A percentile compares a stretch with the other conserved stretches of the same genome.
Evolutionary conservation across 2,888 invertebrate genomes (phyloP).

Genomic region (Archips crataeganus): DNA sequence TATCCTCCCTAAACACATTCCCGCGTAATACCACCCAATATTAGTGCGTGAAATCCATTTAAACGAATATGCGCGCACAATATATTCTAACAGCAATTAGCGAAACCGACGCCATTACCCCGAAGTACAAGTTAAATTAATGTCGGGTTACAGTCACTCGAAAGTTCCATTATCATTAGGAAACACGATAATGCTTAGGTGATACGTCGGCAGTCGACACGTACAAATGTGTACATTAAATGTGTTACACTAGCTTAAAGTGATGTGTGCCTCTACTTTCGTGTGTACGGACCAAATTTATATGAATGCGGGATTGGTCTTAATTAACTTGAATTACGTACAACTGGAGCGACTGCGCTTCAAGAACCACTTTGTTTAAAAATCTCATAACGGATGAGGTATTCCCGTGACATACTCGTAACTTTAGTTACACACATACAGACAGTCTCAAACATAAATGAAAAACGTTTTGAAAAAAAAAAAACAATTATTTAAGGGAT

Average conservation of each 20-base stretch:
- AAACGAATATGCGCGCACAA: constrained; percentile 73
- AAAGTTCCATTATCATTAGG: constrained; percentile 84
- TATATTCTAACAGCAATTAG: constrained; percentile 84
- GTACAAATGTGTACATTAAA: constrained; percentile 35
- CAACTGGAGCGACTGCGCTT: background rate
- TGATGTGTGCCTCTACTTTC: constrained; percentile 3
- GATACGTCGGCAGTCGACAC: constrained; percentile 57
- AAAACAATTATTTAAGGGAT: too few species aligned
- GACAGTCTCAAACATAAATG: too few species aligned
- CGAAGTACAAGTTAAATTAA: constrained; percentile 83
- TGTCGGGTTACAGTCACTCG: constrained; percentile 82
- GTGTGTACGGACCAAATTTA: background rate
- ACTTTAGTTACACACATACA: too few species aligned
- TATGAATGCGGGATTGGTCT: constrained; percentile 1
- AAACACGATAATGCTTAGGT: constrained; percentile 72
- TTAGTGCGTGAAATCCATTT: constrained; percentile 75
- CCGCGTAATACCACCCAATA: constrained; percentile 57
- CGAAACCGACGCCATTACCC: constrained; percentile 82
- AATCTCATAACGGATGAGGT: background rate
- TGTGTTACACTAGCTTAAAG: constrained; percentile 25
- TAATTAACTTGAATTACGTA: constrained; percentile 2
- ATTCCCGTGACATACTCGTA: too few species aligned
- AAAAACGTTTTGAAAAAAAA: too few species aligned
- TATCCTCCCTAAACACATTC: constrained; percentile 21
- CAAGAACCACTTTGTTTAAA: background rate